Percentiles rank a stretch among this genome's conserved stretches.
Evolutionary conservation across 2,113 vertebrate species (phyloP).

Genomic region (Pelvicachromis taeniatus): DNA sequence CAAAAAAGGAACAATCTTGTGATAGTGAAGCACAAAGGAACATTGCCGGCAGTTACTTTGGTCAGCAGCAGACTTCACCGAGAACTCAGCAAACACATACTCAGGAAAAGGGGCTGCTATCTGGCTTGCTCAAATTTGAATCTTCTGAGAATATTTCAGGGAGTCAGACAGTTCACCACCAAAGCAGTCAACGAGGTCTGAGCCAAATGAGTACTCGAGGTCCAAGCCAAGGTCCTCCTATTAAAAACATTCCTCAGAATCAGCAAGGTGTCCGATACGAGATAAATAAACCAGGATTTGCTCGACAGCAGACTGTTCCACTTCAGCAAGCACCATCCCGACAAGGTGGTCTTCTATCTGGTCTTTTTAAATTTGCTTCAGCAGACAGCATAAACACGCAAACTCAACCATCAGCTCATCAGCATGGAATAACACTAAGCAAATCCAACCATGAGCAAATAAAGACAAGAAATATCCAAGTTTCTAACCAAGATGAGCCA

Average conservation of each 20-base stretch:
- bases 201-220: slow-evolving; percentile 6
- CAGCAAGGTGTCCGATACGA: slow-evolving; percentile 22
- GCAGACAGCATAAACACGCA: slow-evolving; percentile 51
- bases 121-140: slow-evolving; percentile 62
- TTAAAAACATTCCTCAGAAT: not conserved
- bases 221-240: not conserved
- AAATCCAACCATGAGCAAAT: slow-evolving; percentile 20
- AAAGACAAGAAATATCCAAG: not conserved
- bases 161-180: slow-evolving; percentile 35
- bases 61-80: slow-evolving; percentile 18
- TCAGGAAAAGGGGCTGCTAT: slow-evolving; percentile 65
- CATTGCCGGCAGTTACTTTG: not conserved
- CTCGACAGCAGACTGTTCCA: slow-evolving; percentile 52
- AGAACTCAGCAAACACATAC: slow-evolving; percentile 28
- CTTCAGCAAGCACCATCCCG: slow-evolving; percentile 32
- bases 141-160: slow-evolving; percentile 48
- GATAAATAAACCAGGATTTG: slow-evolving; percentile 26
- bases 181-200: not conserved
- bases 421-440: slow-evolving; percentile 13
- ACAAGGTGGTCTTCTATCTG: slow-evolving; percentile 68
- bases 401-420: slow-evolving; percentile 1
- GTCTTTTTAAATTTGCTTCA: slow-evolving; percentile 67
- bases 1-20: slow-evolving; percentile 49
- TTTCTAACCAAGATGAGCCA: not conserved
- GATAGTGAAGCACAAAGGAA: slow-evolving; percentile 22